Conservation (phyloP, 1,140 invertebrate species). For the Kradibia gibbosae region DNA sequence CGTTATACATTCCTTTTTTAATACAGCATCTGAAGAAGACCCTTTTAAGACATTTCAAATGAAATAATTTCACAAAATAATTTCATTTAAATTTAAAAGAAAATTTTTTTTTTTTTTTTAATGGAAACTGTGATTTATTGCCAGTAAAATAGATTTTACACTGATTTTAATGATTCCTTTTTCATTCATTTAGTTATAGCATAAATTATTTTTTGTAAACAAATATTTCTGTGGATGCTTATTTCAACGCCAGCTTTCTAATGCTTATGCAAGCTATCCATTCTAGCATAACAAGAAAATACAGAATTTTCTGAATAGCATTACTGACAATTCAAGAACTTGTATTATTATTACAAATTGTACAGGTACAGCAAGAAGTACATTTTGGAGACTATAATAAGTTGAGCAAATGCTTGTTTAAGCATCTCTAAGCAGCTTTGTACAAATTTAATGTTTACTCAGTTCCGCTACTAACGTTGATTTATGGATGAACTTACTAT, state of each 20-base stretch:
- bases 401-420: constrained; percentile 38
- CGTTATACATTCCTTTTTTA: no score
- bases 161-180: no score
- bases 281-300: constrained; percentile 32
- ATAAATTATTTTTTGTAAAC: not conserved
- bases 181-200: not conserved
- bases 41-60: no score
- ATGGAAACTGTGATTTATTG: no score
- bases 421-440: constrained; percentile 40
- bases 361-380: not conserved
- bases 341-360: constrained; percentile 34
- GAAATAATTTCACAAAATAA: no score
- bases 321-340: constrained; percentile 19
- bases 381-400: constrained; percentile 29
- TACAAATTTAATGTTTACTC: constrained; percentile 41
- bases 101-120: no score
- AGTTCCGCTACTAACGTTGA: constrained; percentile 28
- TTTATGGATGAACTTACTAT: constrained; percentile 45
- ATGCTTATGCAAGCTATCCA: constrained; percentile 30
- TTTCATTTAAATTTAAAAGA: no score
- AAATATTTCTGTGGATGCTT: not conserved
- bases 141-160: no score
- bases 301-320: constrained; percentile 37
- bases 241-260: not conserved
- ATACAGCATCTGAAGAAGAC: no score